Base-by-base conservation (phyloP, 2,113 vertebrate species). In the Gymnobelideus leadbeateri region DNA sequence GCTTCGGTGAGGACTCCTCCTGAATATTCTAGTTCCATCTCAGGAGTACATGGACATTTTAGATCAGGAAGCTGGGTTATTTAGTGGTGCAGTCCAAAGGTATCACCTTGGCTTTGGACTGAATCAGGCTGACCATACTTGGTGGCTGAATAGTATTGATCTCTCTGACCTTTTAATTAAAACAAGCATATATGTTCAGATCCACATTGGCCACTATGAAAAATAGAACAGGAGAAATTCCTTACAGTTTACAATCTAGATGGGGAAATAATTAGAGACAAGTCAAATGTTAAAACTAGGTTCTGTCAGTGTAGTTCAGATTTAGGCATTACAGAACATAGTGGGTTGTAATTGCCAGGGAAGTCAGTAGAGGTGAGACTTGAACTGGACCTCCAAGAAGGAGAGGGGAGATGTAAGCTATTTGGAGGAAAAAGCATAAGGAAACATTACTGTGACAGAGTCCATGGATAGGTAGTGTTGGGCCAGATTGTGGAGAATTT, bases 1-100 rank as follows among this genome's bases (percentile, higher is more conserved):
- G 97, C 99, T 91, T 99, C 99, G 95, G 99, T 99, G 98, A 98
- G 99, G 89, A 21, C 26, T 43, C 11, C 14, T 89, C 0, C 2
- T 26, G 84, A 25, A 93, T 93, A 84, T 92, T 95, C 16, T 53
- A 77, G 3, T 26, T 47, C 10, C 6, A 2, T 51, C 9, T 90
- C 11, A 26, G 90, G 31, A 1, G 16, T 19, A 24, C 47, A 43
- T 9, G 23, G 53, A 9, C 84, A n/a, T 89, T 51, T 26, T n/a
- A 16, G 49, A 43, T 26, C 16, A 19, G 91, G 55, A 53, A 7
- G 0, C 94, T 61, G 0, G 55, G 21, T 49, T 3, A 43, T 31
- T 49, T 37, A 10, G 1, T 54, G 55, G 57, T 84, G 53, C 55
- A 12, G 51, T 50, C 51, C 89, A 43, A 8, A 0, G 24, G 24